A percentile compares a stretch with the other conserved stretches of the same genome.
Evolutionary conservation across 2,888 invertebrate genomes (phyloP).

Genomic region (Sicus ferrugineus): DNA sequence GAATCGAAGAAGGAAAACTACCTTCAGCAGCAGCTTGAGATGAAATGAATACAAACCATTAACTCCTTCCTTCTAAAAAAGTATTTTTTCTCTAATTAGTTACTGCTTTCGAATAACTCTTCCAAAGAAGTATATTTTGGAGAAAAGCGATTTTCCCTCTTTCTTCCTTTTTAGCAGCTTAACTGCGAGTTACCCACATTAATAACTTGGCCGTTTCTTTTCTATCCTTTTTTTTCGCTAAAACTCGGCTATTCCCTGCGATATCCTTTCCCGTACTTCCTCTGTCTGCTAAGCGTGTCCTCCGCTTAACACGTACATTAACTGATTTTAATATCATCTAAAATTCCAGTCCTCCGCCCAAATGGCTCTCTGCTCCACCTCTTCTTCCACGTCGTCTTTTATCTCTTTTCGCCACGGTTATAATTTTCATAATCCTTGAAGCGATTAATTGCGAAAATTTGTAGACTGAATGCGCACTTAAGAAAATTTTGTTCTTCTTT

Average conservation of each 20-base stretch:
- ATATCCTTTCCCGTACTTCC: not conserved
- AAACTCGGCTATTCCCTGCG: not conserved
- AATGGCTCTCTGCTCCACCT: not conserved
- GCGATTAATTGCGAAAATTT: constrained; percentile 34
- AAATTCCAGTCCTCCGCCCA: not conserved
- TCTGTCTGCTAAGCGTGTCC: not conserved
- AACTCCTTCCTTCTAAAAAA: too few species aligned
- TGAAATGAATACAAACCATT: too few species aligned
- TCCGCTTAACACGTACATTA: constrained; percentile 32
- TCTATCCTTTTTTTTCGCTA: not conserved
- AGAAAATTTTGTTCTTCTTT: not conserved
- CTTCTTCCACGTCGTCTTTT: not conserved
- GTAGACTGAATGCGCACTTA: constrained; percentile 35
- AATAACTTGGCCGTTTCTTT: constrained; percentile 4
- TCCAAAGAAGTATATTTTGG: too few species aligned
- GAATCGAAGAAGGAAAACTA: not conserved
- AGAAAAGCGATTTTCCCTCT: too few species aligned
- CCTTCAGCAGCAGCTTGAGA: too few species aligned
- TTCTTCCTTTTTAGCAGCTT: too few species aligned
- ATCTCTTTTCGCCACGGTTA: not conserved
- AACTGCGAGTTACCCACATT: constrained; percentile 4
- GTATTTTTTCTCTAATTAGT: too few species aligned
- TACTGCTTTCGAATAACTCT: too few species aligned
- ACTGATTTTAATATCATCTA: constrained; percentile 25
- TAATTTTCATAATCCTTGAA: constrained; percentile 40